These are phyloP conservation scores for Calyptomena viridis DNA, from an alignment of 2,113 vertebrate species.

Conservation along the genomic window DNA sequence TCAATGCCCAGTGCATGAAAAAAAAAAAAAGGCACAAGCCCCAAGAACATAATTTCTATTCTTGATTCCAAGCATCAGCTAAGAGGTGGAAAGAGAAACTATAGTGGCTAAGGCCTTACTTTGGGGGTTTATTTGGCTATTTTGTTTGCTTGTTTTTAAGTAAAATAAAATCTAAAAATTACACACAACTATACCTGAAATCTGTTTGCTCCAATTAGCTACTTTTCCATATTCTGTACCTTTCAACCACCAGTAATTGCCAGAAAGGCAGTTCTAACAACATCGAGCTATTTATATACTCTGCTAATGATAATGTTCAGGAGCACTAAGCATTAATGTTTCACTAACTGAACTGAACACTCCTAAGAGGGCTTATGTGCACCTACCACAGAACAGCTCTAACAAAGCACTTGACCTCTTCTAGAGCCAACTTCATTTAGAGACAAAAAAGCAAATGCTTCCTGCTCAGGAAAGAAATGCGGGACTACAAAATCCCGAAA, in stretches of 20 bases:
- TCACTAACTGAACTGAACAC: background rate
- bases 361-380: background rate
- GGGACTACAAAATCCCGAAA: background rate
- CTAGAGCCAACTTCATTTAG: background rate
- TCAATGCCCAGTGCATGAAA: background rate
- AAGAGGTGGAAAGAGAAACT: background rate
- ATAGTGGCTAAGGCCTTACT: background rate
- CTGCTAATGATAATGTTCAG: background rate
- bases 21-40: background rate
- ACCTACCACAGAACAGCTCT: background rate
- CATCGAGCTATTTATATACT: constrained; percentile 1
- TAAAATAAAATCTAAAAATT: background rate
- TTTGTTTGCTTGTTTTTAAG: background rate
- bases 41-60: background rate
- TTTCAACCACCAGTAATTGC: background rate
- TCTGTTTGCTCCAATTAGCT: background rate
- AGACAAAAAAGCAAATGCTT: background rate
- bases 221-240: background rate
- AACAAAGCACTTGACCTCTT: background rate
- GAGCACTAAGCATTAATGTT: background rate
- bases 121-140: background rate
- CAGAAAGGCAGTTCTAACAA: background rate
- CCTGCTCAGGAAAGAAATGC: background rate
- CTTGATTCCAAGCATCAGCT: background rate
- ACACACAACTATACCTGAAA: background rate